Evolutionary conservation across 2,888 invertebrate genomes (phyloP).

Genomic region (Torymus texanus): DNA sequence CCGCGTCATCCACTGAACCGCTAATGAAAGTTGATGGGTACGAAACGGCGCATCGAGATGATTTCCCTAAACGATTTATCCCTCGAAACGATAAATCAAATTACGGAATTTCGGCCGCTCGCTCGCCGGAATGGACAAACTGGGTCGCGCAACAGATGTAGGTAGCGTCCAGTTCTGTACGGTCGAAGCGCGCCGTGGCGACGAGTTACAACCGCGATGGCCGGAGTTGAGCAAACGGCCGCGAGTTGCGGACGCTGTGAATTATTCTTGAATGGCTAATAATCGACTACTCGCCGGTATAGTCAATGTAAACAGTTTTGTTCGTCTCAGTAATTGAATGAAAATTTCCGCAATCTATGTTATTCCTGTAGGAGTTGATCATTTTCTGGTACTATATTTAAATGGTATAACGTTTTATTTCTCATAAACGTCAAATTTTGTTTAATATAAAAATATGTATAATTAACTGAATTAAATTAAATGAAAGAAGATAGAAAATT

Average conservation of each 20-base stretch:
- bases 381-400: too few relatives aligned
- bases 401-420: too few relatives aligned
- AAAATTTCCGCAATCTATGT: too few relatives aligned
- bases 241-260: background rate
- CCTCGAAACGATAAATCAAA: background rate
- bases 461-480: too few relatives aligned
- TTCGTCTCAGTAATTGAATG: background rate
- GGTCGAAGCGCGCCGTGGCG: background rate
- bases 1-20: too few relatives aligned
- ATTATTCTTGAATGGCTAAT: conserved; percentile 18
- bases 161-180: too few relatives aligned
- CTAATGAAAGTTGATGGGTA: conserved; percentile 3
- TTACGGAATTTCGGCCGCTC: background rate
- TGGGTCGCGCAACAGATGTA: conserved; percentile 33
- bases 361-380: too few relatives aligned
- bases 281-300: background rate
- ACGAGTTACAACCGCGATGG: conserved; percentile 6
- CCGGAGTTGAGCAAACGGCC: background rate
- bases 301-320: background rate
- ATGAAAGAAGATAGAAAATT: too few relatives aligned
- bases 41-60: background rate
- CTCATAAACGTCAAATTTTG: too few relatives aligned
- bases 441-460: too few relatives aligned
- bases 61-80: background rate
- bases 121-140: background rate